Conservation (phyloP, 2,797 vertebrate genomes). For the Hyperoplus immaculatus region DNA sequence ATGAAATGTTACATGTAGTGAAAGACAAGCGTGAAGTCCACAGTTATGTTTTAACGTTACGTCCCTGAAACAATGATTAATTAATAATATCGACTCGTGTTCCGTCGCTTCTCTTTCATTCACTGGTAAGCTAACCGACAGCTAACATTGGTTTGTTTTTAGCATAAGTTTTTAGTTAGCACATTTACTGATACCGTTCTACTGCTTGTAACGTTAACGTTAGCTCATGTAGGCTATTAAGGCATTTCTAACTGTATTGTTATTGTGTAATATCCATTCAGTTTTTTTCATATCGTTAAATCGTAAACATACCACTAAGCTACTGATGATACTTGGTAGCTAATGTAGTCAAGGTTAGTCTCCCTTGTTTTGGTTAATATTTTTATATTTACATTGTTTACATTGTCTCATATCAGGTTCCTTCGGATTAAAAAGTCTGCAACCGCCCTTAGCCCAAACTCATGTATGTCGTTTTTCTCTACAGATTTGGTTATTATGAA, state of each 20-base stretch:
- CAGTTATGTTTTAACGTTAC: not conserved
- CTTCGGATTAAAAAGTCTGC: too few species aligned
- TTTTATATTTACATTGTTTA: not conserved
- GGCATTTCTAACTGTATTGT: too few species aligned
- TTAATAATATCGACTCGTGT: not conserved
- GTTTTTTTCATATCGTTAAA: not conserved
- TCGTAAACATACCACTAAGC: fast-evolving
- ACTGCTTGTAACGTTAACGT: not conserved
- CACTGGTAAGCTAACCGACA: constrained; percentile 20
- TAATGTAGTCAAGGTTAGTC: constrained; percentile 33
- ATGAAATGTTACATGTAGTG: not conserved
- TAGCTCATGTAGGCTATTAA: too few species aligned
- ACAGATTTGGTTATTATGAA: too few species aligned
- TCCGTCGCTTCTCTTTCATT: not conserved
- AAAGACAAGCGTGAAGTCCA: not conserved
- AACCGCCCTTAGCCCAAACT: too few species aligned
- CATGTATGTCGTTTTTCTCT: too few species aligned
- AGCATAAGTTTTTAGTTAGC: not conserved
- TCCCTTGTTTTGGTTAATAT: not conserved
- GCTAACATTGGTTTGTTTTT: constrained; percentile 1
- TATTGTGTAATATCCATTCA: not conserved
- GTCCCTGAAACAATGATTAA: not conserved
- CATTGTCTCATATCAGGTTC: too few species aligned
- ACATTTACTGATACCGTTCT: not conserved
- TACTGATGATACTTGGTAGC: not conserved